These are phyloP conservation scores for Drosophila nigrodunni DNA, from an alignment of 1,140 invertebrate genomes.

Conservation along the genomic window DNA sequence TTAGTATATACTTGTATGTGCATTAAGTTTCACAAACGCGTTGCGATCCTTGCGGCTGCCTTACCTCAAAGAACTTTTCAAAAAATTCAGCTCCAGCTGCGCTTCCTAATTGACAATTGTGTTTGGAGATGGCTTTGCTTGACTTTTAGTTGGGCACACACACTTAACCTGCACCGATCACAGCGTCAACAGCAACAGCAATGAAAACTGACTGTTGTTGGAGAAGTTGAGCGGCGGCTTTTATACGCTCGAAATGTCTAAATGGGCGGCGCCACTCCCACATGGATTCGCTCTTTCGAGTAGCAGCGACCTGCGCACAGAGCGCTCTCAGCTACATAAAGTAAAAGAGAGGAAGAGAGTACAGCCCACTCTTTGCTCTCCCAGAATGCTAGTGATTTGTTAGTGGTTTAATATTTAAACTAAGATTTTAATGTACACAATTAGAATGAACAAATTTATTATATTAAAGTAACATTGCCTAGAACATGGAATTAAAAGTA, in stretches of 20 bases:
- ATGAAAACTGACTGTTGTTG: slow-evolving; percentile 65
- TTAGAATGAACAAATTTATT: neutral
- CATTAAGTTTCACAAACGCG: slow-evolving; percentile 19
- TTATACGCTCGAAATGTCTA: slow-evolving; percentile 59
- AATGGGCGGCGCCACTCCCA: slow-evolving; percentile 44
- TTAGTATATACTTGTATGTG: slow-evolving; percentile 23
- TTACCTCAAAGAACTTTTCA: slow-evolving; percentile 45
- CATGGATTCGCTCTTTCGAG: slow-evolving; percentile 17
- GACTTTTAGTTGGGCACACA: slow-evolving; percentile 5
- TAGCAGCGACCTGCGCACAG: slow-evolving; percentile 14
- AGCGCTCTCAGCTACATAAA: neutral
- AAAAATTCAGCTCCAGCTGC: slow-evolving; percentile 45
- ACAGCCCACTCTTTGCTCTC: neutral
- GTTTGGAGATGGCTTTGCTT: slow-evolving; percentile 31
- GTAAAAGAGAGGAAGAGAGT: neutral
- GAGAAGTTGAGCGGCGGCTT: slow-evolving; percentile 46
- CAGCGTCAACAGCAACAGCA: slow-evolving; percentile 52
- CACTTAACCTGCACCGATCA: slow-evolving; percentile 59
- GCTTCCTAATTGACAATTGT: slow-evolving; percentile 30
- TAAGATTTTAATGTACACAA: neutral
- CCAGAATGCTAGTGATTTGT: neutral
- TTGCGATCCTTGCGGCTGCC: slow-evolving; percentile 5
- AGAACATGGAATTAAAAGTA: neutral
- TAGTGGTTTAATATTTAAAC: neutral
- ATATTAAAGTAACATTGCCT: neutral